Evolutionary conservation across 37 sponge, comb jelly and placozoan species (phyloP).

Genomic region (Agelas oroides): DNA sequence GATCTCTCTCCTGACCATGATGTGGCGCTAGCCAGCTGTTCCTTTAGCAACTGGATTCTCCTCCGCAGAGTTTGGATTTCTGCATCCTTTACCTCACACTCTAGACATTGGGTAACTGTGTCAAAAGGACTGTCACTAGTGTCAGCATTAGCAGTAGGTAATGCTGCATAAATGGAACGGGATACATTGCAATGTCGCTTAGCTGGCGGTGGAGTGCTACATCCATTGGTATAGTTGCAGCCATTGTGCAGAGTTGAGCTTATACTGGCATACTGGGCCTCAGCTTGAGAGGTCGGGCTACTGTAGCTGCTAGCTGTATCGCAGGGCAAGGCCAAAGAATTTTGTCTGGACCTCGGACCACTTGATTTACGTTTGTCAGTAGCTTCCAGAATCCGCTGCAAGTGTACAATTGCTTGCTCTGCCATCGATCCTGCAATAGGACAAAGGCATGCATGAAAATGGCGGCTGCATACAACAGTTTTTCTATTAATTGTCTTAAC

Average conservation of each 20-base stretch:
- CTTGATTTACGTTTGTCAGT: background rate
- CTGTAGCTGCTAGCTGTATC: background rate
- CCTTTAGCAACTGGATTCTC: constrained; percentile 48
- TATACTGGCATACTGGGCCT: background rate
- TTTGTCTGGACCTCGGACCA: too few species aligned
- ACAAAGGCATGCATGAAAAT: too few species aligned
- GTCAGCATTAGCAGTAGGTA: background rate
- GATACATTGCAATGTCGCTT: constrained; percentile 14
- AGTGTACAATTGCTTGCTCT: constrained; percentile 24
- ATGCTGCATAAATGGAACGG: background rate
- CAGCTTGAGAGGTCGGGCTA: background rate
- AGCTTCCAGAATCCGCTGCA: constrained; percentile 3
- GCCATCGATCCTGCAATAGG: constrained; percentile 10
- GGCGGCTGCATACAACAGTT: too few species aligned
- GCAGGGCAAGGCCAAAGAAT: too few species aligned
- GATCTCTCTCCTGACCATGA: too few species aligned
- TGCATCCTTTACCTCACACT: constrained; percentile 59
- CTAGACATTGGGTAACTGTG: constrained; percentile 6
- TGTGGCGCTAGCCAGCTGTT: constrained; percentile 8
- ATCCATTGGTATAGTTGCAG: background rate
- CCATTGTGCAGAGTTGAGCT: background rate
- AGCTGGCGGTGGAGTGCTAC: constrained; percentile 2
- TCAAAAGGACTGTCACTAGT: too few species aligned
- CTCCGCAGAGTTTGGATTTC: constrained; percentile 45
- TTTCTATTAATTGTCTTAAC: too few species aligned